Percentiles rank a stretch among this genome's conserved stretches.
phyloP scores from a whole-genome alignment of 2,888 invertebrate genomes.

The Mesorhabditis belari region DNA sequence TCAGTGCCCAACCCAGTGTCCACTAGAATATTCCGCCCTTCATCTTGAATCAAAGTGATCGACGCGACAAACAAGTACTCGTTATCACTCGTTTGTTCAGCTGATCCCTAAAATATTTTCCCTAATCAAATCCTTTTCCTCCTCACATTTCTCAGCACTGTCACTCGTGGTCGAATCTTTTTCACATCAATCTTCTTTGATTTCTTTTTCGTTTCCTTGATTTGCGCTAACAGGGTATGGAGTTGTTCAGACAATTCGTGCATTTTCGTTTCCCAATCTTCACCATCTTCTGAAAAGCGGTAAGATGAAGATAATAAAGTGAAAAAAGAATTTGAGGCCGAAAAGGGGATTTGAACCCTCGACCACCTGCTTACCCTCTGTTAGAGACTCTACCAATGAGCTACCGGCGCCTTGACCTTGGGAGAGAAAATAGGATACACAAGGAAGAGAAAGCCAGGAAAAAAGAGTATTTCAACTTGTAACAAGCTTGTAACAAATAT shows the following conservation, averaged over 20 bases:
- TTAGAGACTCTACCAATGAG: too few relatives aligned
- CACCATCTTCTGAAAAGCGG: too few relatives aligned
- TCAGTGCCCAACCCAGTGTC: slow-evolving; percentile 50
- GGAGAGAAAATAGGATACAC: too few relatives aligned
- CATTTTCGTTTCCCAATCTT: neutral
- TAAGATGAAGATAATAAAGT: too few relatives aligned
- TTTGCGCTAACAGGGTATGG: neutral
- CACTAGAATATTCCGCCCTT: slow-evolving; percentile 40
- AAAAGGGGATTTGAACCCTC: too few relatives aligned
- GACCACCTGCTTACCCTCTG: too few relatives aligned
- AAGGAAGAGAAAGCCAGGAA: too few relatives aligned
- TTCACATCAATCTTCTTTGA: slow-evolving; percentile 1
- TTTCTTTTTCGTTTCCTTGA: slow-evolving; percentile 2
- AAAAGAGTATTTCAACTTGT: too few relatives aligned
- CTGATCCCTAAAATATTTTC: slow-evolving; percentile 37
- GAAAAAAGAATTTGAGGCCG: too few relatives aligned
- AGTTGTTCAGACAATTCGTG: neutral
- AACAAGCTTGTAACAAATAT: too few relatives aligned
- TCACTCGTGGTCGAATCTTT: slow-evolving; percentile 6
- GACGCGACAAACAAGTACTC: slow-evolving; percentile 46
- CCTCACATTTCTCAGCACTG: slow-evolving; percentile 14
- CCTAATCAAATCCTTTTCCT: neutral
- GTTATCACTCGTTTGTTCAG: slow-evolving; percentile 38
- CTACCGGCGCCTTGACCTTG: too few relatives aligned
- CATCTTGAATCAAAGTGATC: slow-evolving; percentile 44